These are phyloP conservation scores for Pantherophis vulpinus DNA, from an alignment of 2,797 vertebrate genomes.

Conservation along the genomic window DNA sequence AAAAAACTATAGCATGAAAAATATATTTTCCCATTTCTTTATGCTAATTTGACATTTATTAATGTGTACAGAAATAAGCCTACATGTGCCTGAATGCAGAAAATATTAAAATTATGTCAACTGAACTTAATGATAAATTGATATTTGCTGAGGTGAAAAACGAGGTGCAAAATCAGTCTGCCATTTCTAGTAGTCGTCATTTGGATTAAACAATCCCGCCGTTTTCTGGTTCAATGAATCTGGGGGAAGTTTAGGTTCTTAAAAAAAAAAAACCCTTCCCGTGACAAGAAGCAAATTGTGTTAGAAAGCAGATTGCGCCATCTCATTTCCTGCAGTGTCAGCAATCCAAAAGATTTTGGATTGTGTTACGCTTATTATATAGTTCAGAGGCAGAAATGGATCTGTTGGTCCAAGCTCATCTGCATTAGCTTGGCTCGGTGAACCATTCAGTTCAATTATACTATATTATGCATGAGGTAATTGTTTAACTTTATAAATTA, in stretches of 20 bases:
- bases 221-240: conserved; percentile 49
- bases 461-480: conserved; percentile 42
- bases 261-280: conserved; percentile 29
- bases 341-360: conserved; percentile 45
- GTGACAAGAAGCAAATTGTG: conserved; percentile 46
- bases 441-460: conserved; percentile 50
- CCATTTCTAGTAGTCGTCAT: conserved; percentile 57
- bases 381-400: conserved; percentile 14
- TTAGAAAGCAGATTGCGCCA: conserved; percentile 31
- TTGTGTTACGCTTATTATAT: conserved; percentile 33
- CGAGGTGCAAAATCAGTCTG: conserved; percentile 53
- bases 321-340: conserved; percentile 26
- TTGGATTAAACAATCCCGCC: conserved; percentile 48
- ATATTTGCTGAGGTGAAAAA: conserved; percentile 54
- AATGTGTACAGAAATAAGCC: conserved; percentile 19
- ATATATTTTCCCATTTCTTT: conserved; percentile 39
- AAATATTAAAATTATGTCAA: conserved; percentile 46
- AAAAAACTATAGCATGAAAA: conserved; percentile 34
- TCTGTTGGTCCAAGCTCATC: conserved; percentile 55
- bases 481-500: conserved; percentile 51
- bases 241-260: conserved; percentile 26
- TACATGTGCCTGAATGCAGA: conserved; percentile 26
- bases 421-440: conserved; percentile 57
- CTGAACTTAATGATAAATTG: conserved; percentile 49
- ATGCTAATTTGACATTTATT: conserved; percentile 42